Evolutionary conservation across 2,797 vertebrate genomes (phyloP).

Genomic region (Sandelia bainsii): DNA sequence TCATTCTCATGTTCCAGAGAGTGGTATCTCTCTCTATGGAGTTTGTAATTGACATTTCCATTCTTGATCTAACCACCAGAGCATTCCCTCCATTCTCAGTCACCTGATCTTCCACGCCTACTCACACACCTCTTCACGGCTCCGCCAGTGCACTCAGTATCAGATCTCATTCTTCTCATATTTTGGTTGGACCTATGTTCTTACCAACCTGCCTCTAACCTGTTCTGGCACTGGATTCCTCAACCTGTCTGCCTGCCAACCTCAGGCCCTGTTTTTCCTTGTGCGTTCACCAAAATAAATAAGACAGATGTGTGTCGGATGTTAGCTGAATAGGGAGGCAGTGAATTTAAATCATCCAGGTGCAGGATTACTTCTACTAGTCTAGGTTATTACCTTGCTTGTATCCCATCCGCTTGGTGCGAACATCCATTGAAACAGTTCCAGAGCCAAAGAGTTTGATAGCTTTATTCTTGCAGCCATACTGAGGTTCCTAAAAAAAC

Average conservation of each 20-base stretch:
- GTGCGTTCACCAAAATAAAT: neutral
- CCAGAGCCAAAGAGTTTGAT: constrained; percentile 67
- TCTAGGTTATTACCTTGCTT: constrained; percentile 64
- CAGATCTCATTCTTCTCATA: no score
- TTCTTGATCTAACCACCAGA: no score
- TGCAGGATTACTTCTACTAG: neutral
- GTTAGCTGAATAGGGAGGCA: neutral
- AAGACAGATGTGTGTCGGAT: neutral
- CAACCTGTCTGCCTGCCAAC: neutral
- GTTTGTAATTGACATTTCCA: no score
- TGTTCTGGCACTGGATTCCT: neutral
- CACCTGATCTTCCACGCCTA: no score
- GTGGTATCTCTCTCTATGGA: no score
- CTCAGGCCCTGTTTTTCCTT: neutral
- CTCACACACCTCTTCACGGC: no score
- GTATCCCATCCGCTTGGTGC: constrained; percentile 66
- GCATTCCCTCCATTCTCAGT: no score
- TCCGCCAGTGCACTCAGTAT: no score
- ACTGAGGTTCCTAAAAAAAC: constrained; percentile 68
- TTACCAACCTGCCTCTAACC: neutral
- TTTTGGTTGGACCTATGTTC: neutral
- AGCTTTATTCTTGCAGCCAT: constrained; percentile 56
- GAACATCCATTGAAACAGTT: constrained; percentile 63
- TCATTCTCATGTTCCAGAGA: no score
- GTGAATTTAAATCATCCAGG: neutral